These are phyloP conservation scores for Poeciliopsis retropinna DNA, from an alignment of 2,113 vertebrate genomes.

Conservation along the genomic window DNA sequence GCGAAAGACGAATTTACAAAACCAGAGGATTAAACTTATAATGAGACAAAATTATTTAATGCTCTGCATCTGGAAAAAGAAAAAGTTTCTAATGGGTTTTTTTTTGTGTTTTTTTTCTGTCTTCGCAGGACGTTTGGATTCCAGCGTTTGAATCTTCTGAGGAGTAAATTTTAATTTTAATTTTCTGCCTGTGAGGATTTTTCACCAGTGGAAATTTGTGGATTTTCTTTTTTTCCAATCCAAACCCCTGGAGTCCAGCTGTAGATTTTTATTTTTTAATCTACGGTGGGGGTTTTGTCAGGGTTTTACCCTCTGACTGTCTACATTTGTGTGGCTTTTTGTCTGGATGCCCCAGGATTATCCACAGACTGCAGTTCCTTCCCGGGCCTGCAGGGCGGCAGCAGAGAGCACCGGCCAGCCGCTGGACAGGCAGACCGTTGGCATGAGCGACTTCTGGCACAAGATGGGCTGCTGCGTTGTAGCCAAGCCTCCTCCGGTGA, in stretches of 20 bases:
- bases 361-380: slow-evolving; percentile 48
- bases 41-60: neutral
- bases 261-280: neutral
- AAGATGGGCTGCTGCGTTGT: slow-evolving; percentile 94
- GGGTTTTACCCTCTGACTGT: neutral
- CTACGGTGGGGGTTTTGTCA: neutral
- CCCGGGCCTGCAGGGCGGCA: slow-evolving; percentile 66
- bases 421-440: slow-evolving; percentile 45
- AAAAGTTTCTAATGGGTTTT: neutral
- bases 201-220: neutral
- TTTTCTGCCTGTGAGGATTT: neutral
- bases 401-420: slow-evolving; percentile 45
- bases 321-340: neutral
- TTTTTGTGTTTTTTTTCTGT: slow-evolving; percentile 4
- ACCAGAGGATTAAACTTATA: neutral
- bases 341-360: slow-evolving; percentile 64
- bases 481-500: slow-evolving; percentile 91
- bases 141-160: neutral
- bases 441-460: slow-evolving; percentile 97
- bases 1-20: slow-evolving; percentile 11
- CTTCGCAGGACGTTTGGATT: slow-evolving; percentile 36
- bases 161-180: neutral
- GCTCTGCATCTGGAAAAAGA: neutral
- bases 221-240: neutral
- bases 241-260: neutral